Percentiles rank a stretch among this genome's conserved stretches.
Conservation (phyloP, 2,888 invertebrate genomes). For the Steinernema scapterisci region DNA sequence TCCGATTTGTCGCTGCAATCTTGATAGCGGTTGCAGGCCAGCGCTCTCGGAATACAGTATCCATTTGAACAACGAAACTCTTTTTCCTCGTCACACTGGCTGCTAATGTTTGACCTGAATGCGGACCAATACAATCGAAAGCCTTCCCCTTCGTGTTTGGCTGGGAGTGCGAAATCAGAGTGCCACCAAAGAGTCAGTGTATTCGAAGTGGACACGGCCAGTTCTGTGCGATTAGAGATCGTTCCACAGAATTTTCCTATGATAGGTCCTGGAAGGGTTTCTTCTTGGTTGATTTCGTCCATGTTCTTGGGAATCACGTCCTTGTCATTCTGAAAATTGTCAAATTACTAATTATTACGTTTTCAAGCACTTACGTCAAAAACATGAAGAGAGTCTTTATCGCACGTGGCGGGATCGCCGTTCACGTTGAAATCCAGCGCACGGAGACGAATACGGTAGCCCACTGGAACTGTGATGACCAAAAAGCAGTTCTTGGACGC, state of each 20-base stretch:
- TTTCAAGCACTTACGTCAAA: conserved; percentile 36
- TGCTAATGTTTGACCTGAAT: conserved; percentile 22
- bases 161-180: conserved; percentile 23
- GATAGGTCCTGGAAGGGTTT: conserved; percentile 37
- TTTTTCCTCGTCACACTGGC: conserved; percentile 13
- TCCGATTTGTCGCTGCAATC: conserved; percentile 40
- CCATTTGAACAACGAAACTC: conserved; percentile 37
- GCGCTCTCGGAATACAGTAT: conserved; percentile 35
- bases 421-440: conserved; percentile 39
- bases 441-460: conserved; percentile 36
- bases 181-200: conserved; percentile 42
- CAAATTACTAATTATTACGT: too few species aligned
- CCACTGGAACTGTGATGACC: conserved; percentile 33
- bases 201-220: conserved; percentile 37
- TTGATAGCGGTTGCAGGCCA: conserved; percentile 37
- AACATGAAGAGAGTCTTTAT: conserved; percentile 39
- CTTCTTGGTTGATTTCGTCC: conserved; percentile 26
- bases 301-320: conserved; percentile 29
- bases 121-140: conserved; percentile 39
- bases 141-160: conserved; percentile 29
- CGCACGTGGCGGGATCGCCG: conserved; percentile 30
- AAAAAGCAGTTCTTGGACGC: conserved; percentile 38
- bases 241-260: conserved; percentile 39
- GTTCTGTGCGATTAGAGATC: conserved; percentile 31
- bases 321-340: conserved; percentile 33